These are phyloP conservation scores for Heterodera carotae DNA, from an alignment of 1,140 invertebrate species.

Conservation along the genomic window DNA sequence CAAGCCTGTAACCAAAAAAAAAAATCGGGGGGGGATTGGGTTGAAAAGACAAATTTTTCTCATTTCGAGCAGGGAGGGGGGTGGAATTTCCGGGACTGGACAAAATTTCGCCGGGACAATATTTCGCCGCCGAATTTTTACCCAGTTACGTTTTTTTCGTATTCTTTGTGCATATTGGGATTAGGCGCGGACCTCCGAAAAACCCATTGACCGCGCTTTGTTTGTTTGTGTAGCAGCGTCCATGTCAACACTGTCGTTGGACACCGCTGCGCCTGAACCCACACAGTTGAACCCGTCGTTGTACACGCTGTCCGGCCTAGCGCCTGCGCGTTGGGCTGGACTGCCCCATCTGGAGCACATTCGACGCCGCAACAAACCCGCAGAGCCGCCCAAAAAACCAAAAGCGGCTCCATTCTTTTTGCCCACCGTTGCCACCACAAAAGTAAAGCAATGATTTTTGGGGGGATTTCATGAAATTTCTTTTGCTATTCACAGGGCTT, in stretches of 20 bases:
- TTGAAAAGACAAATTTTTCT: too few relatives aligned
- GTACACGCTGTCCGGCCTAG: conserved; percentile 22
- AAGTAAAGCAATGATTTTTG: conserved; percentile 70
- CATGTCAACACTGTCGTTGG: not conserved
- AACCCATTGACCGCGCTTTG: not conserved
- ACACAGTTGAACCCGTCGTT: conserved; percentile 12
- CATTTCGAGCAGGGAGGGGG: too few relatives aligned
- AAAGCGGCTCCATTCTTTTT: conserved; percentile 91
- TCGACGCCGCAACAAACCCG: conserved; percentile 84
- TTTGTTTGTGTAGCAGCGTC: not conserved
- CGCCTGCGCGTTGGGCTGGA: conserved; percentile 77
- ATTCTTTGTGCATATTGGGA: too few relatives aligned
- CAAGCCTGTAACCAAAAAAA: too few relatives aligned
- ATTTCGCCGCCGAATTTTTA: too few relatives aligned
- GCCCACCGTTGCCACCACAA: conserved; percentile 81
- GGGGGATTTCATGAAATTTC: too few relatives aligned
- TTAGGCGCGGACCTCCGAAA: too few relatives aligned
- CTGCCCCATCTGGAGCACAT: conserved; percentile 85
- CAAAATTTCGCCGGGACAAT: too few relatives aligned
- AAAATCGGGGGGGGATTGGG: too few relatives aligned
- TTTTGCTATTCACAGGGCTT: conserved; percentile 4
- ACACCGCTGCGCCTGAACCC: not conserved
- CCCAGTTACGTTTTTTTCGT: too few relatives aligned
- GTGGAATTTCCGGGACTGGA: too few relatives aligned
- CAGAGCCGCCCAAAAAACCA: conserved; percentile 77